Evolutionary conservation across 1,140 invertebrate genomes (phyloP).

Genomic region (Cydia strobilella): DNA sequence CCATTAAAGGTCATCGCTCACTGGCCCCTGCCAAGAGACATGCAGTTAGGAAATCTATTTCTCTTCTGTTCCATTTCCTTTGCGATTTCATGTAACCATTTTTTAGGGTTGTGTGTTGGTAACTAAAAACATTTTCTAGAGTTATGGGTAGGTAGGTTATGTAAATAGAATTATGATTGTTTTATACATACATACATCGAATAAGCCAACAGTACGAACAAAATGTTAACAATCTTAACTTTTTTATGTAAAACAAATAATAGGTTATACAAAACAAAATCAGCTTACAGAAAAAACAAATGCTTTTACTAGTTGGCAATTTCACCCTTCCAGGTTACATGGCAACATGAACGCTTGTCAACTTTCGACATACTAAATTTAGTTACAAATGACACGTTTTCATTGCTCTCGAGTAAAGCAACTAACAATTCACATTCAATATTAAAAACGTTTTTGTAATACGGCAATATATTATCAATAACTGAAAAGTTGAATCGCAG

Average conservation of each 20-base stretch:
- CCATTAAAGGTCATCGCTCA: conserved; percentile 75
- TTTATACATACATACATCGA: no score
- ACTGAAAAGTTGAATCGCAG: background rate
- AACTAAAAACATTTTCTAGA: no score
- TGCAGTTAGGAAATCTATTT: conserved; percentile 32
- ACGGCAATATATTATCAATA: background rate
- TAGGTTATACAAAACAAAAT: no score
- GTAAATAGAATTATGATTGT: no score
- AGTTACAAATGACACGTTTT: no score
- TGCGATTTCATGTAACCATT: background rate
- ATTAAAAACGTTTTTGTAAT: no score
- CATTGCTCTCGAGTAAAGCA: no score
- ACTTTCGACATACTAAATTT: background rate
- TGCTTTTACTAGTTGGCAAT: background rate
- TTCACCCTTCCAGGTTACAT: background rate
- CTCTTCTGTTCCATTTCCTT: conserved; percentile 15
- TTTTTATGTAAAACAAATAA: no score
- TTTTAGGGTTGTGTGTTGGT: background rate
- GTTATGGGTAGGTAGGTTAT: no score
- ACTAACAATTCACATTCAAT: no score
- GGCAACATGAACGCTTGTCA: background rate
- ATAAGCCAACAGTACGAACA: no score
- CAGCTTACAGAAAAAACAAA: background rate
- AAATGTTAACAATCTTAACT: no score
- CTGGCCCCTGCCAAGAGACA: conserved; percentile 46